A percentile compares a stretch with the other conserved stretches of the same genome.
Conservation (phyloP, 2,113 vertebrate species). For the Aleadryas rufinucha region DNA sequence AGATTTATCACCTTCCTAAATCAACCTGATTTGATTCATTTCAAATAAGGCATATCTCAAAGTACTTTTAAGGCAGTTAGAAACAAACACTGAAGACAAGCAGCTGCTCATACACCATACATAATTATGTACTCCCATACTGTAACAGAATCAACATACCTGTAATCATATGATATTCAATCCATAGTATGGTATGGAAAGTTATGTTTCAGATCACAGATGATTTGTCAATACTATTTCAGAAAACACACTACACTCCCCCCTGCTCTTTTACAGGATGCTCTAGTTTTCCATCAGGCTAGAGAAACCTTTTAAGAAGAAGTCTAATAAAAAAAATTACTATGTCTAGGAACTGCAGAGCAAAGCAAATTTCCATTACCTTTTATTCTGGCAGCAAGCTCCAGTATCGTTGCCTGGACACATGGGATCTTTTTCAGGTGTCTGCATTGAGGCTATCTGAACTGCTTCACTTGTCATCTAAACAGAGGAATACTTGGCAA, state of each 20-base stretch:
- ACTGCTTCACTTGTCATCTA: conserved; percentile 21
- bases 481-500: conserved; percentile 16
- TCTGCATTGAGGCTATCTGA: conserved; percentile 32
- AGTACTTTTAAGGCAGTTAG: neutral
- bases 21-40: neutral
- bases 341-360: neutral
- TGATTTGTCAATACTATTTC: neutral
- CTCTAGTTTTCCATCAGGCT: neutral
- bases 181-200: neutral
- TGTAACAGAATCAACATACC: neutral
- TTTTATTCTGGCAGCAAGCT: conserved; percentile 10
- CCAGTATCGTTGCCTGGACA: conserved; percentile 20
- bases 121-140: neutral
- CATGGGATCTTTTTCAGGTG: conserved; percentile 33
- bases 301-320: neutral
- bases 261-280: neutral
- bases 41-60: neutral
- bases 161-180: neutral
- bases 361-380: conserved; percentile 1
- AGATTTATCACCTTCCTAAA: neutral
- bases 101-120: neutral
- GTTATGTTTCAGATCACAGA: neutral
- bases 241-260: neutral
- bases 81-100: neutral
- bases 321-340: neutral